Base-by-base conservation (phyloP, 1,140 invertebrate genomes). In the Monomorium pharaonis region DNA sequence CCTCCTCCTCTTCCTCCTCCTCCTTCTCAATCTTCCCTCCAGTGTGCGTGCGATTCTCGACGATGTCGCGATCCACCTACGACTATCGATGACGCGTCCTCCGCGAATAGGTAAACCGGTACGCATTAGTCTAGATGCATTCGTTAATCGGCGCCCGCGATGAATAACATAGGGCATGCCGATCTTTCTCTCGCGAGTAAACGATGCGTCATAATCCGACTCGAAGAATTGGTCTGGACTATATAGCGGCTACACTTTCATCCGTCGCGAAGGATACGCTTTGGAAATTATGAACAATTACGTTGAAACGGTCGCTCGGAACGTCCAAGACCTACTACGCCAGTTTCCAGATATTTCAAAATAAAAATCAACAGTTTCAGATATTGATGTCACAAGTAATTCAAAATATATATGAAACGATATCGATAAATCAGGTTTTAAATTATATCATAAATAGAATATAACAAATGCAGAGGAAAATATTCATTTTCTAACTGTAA, bases 41-140 rank as follows among this genome's bases (percentile, higher is more conserved):
- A 24, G 44, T 16, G 44, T 12, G 33, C 21, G 63, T 67, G 63
- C 16, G 24, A 56, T n/a, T 58, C 74, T 76, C 54, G 14, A 21
- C 49, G 21, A 42, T 44, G 74, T 24, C 42, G 42, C 76, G 42
- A 62, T 63, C 63, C 77, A 80, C 63, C 77, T 54, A 70, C 77
- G 21, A 54, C 21, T 30, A 51, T 44, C 56, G 70, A 18, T 42
- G 51, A 58, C 37, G 56, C 74, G 74, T 47, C 37, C 74, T 44
- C 37, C 56, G 58, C 21, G 77, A 80, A 80, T 80, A 80, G 51
- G 21, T 67, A 69, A 80, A 69, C 63, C 62, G 56, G 49, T 69
- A 44, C 37, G 9, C 74, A 70, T 80, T 80, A 80, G 63, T 80
- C 77, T 54, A 70, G 47, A 69, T 80, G 63, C 77, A 80, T 80